These are phyloP conservation scores for Dascyllus trimaculatus DNA, from an alignment of 2,113 vertebrate species.

Conservation along the genomic window DNA sequence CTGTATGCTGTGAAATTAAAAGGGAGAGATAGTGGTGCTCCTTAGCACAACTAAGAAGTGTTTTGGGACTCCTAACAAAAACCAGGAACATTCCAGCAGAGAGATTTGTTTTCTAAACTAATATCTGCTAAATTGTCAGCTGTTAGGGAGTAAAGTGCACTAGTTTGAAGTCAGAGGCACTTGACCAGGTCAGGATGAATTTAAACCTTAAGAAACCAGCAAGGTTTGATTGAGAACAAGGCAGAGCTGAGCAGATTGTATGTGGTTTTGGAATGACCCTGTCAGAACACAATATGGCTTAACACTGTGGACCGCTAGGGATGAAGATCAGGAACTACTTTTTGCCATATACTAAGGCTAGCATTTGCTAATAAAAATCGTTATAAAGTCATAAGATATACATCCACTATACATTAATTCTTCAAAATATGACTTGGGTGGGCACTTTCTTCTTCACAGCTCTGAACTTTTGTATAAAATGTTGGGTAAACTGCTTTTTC, in stretches of 20 bases:
- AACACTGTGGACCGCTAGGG: background rate
- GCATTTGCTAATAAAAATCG: background rate
- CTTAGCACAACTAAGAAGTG: too few relatives aligned
- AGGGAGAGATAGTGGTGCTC: too few relatives aligned
- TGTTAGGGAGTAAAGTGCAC: background rate
- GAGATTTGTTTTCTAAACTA: too few relatives aligned
- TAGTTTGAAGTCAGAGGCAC: background rate
- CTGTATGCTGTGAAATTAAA: too few relatives aligned
- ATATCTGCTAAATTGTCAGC: background rate
- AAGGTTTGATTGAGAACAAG: background rate
- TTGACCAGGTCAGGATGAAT: background rate
- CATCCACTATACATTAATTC: background rate
- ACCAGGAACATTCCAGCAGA: too few relatives aligned
- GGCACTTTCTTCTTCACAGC: background rate
- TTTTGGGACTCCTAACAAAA: too few relatives aligned
- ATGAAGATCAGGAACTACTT: slow-evolving; percentile 17
- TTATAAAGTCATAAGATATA: background rate
- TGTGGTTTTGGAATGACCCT: background rate
- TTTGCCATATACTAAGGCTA: background rate
- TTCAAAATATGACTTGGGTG: background rate
- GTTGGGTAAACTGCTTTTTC: too few relatives aligned
- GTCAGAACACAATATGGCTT: background rate
- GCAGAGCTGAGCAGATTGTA: background rate
- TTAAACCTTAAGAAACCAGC: background rate
- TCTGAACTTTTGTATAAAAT: background rate